Percentiles rank a stretch among this genome's conserved stretches.
Conservation (phyloP, 2,797 vertebrate species). For the Ctenopoma kingsleyae region DNA sequence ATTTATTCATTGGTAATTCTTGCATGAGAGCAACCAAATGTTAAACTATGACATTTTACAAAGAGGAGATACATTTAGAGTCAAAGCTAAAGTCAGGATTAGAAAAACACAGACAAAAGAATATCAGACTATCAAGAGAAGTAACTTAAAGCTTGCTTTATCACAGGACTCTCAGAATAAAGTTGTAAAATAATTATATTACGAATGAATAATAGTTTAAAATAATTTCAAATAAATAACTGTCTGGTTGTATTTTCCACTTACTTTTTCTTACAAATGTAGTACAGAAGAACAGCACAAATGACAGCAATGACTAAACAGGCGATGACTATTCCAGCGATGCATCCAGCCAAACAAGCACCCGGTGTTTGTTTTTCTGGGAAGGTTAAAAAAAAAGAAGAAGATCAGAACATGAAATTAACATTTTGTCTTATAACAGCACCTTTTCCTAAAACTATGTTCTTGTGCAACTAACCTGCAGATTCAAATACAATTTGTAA, state of each 20-base stretch:
- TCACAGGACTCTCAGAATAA: too few species aligned
- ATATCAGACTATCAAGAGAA: background rate
- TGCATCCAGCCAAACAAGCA: slow-evolving; percentile 44
- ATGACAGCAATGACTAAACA: slow-evolving; percentile 25
- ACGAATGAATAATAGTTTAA: too few species aligned
- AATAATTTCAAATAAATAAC: too few species aligned
- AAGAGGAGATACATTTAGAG: too few species aligned
- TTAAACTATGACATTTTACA: background rate
- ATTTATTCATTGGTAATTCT: too few species aligned
- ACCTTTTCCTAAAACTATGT: too few species aligned
- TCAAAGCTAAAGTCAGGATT: background rate
- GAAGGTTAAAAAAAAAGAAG: background rate
- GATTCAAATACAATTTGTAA: too few species aligned
- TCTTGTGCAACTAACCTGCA: too few species aligned
- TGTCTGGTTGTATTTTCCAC: slow-evolving; percentile 19
- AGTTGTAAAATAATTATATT: too few species aligned
- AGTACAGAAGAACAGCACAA: slow-evolving; percentile 6
- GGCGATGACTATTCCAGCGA: slow-evolving; percentile 66
- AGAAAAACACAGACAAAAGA: background rate
- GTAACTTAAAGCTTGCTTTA: too few species aligned
- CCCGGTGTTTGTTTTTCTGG: fast-evolving
- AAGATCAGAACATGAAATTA: background rate
- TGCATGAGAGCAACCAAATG: background rate
- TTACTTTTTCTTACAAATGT: slow-evolving; percentile 32
- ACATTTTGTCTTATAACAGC: background rate